phyloP scores from a whole-genome alignment of 2,888 invertebrate genomes.

The Scotopteryx bipunctaria region DNA sequence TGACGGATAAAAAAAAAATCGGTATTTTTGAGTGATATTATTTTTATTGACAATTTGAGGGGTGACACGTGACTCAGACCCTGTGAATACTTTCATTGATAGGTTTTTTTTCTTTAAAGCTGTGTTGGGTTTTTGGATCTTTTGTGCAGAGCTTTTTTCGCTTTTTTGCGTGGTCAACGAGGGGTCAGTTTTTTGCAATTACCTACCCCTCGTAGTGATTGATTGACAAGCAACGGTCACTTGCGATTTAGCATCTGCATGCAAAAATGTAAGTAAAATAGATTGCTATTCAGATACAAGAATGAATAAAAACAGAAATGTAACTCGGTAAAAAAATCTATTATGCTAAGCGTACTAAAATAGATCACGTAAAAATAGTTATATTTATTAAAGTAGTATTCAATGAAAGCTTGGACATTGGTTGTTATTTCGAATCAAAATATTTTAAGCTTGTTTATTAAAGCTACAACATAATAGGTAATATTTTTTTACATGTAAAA shows the following conservation, averaged over 20 bases:
- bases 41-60: slow-evolving; percentile 48
- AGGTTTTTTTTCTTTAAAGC: slow-evolving; percentile 59
- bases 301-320: background rate
- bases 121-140: slow-evolving; percentile 60
- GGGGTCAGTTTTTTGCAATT: slow-evolving; percentile 76
- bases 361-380: no score
- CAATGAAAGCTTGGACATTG: no score
- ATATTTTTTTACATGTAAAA: no score
- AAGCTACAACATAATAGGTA: no score
- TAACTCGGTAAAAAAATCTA: background rate
- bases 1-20: no score
- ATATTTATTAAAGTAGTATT: no score
- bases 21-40: slow-evolving; percentile 45
- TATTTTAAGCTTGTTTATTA: no score
- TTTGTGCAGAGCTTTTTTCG: slow-evolving; percentile 56
- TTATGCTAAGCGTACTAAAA: no score
- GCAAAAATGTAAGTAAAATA: slow-evolving; percentile 47
- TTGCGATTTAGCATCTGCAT: slow-evolving; percentile 66
- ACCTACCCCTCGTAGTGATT: slow-evolving; percentile 60
- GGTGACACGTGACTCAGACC: slow-evolving; percentile 61
- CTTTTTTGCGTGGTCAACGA: slow-evolving; percentile 76
- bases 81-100: slow-evolving; percentile 64
- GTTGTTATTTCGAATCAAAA: no score
- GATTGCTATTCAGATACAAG: slow-evolving; percentile 3
- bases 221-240: slow-evolving; percentile 80